A percentile compares a stretch with the other conserved stretches of the same genome.
phyloP scores from a whole-genome alignment of 2,113 vertebrate species.

The Hydrolagus affinis region DNA sequence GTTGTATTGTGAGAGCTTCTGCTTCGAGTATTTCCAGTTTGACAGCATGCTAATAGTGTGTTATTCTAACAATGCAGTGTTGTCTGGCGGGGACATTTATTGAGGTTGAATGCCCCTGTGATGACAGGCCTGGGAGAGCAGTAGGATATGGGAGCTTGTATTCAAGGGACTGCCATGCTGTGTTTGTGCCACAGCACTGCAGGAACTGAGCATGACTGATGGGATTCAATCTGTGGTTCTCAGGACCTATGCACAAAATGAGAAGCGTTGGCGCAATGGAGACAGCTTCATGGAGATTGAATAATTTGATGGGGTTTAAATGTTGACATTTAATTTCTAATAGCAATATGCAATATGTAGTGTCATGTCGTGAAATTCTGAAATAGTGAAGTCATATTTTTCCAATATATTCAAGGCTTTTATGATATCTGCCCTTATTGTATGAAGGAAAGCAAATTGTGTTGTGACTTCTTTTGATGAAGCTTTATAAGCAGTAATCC shows the following conservation, averaged over 20 bases:
- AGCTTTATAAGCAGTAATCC: neutral
- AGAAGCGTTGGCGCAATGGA: neutral
- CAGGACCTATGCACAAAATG: neutral
- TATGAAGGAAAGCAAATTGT: neutral
- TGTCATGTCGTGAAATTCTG: neutral
- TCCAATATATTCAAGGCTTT: neutral
- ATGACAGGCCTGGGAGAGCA: constrained; percentile 42
- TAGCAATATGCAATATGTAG: neutral
- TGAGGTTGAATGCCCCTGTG: constrained; percentile 35
- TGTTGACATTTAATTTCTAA: neutral
- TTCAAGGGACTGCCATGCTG: neutral
- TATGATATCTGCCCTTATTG: neutral
- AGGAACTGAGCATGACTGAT: neutral
- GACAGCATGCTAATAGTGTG: constrained; percentile 50
- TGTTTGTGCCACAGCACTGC: neutral
- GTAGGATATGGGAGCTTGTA: constrained; percentile 30
- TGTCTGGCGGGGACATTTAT: constrained; percentile 43
- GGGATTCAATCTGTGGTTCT: constrained; percentile 9
- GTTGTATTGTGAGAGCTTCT: neutral
- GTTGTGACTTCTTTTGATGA: neutral
- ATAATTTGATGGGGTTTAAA: neutral
- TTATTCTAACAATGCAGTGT: constrained; percentile 36
- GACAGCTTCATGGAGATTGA: neutral
- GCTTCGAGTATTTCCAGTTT: constrained; percentile 32
- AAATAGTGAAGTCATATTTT: neutral